Conservation (phyloP, 2,888 invertebrate genomes). For the Eurytoma adleriae region DNA sequence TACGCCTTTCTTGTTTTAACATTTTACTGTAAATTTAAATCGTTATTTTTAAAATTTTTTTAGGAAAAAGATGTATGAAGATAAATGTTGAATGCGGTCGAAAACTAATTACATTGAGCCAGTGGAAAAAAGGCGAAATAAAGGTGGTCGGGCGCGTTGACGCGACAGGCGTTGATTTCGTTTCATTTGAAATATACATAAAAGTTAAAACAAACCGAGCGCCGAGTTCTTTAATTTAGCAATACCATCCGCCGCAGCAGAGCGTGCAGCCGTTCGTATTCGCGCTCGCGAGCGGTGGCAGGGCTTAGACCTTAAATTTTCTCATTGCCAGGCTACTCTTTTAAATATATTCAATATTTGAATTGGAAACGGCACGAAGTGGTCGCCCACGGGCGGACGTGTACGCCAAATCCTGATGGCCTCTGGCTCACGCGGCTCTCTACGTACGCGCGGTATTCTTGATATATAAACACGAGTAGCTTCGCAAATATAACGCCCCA, state of each 20-base stretch:
- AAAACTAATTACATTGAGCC: too few species aligned
- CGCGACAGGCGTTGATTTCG: not conserved
- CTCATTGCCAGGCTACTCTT: not conserved
- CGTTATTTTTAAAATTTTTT: too few species aligned
- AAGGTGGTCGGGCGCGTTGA: not conserved
- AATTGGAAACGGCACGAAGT: slow-evolving; percentile 5
- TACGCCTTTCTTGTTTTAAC: too few species aligned
- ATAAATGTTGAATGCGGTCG: too few species aligned
- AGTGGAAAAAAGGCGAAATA: too few species aligned
- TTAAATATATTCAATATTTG: slow-evolving; percentile 44
- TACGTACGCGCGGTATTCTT: not conserved
- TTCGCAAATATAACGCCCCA: not conserved
- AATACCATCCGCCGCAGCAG: not conserved
- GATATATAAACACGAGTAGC: slow-evolving; percentile 12
- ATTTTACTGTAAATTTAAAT: too few species aligned
- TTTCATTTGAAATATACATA: not conserved
- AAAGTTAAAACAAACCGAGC: not conserved
- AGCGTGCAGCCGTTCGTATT: not conserved
- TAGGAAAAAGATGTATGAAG: too few species aligned
- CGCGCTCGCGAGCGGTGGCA: not conserved
- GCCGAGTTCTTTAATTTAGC: slow-evolving; percentile 2
- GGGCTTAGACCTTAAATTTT: slow-evolving; percentile 6
- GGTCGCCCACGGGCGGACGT: too few species aligned
- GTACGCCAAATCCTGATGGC: slow-evolving; percentile 4
- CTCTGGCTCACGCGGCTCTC: not conserved